phyloP scores from a whole-genome alignment of 1,140 invertebrate genomes.

The Planococcus citri region DNA sequence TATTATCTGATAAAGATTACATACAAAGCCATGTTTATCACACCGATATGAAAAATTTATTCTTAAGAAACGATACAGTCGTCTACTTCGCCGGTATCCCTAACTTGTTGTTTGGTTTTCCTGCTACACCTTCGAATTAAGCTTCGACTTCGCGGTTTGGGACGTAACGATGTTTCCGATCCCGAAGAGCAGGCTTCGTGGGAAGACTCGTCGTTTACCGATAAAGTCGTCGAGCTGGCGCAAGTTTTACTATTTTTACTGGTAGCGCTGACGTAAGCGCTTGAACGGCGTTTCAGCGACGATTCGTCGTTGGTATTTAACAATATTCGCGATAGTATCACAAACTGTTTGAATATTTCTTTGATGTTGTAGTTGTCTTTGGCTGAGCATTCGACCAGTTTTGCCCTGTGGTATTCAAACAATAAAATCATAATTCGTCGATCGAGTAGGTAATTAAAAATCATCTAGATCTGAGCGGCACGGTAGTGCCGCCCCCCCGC shows the following conservation, averaged over 20 bases:
- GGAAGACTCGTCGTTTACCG: not conserved
- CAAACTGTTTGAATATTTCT: constrained; percentile 58
- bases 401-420: constrained; percentile 40
- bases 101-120: constrained; percentile 65
- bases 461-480: no score
- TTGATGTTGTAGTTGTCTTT: constrained; percentile 65
- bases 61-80: constrained; percentile 57
- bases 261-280: constrained; percentile 48
- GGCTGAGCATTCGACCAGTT: constrained; percentile 67
- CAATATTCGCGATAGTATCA: constrained; percentile 53
- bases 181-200: constrained; percentile 30
- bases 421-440: not conserved
- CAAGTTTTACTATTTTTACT: constrained; percentile 9
- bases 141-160: constrained; percentile 55
- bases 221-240: constrained; percentile 6
- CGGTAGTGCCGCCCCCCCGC: no score
- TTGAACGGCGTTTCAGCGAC: constrained; percentile 55
- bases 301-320: constrained; percentile 39
- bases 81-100: constrained; percentile 45
- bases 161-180: constrained; percentile 34
- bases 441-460: no score
- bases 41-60: not conserved
- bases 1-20: not conserved
- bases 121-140: constrained; percentile 62
- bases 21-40: not conserved